These are phyloP conservation scores for Stenolophus ochropezus DNA, from an alignment of 2,888 invertebrate species.

Conservation along the genomic window DNA sequence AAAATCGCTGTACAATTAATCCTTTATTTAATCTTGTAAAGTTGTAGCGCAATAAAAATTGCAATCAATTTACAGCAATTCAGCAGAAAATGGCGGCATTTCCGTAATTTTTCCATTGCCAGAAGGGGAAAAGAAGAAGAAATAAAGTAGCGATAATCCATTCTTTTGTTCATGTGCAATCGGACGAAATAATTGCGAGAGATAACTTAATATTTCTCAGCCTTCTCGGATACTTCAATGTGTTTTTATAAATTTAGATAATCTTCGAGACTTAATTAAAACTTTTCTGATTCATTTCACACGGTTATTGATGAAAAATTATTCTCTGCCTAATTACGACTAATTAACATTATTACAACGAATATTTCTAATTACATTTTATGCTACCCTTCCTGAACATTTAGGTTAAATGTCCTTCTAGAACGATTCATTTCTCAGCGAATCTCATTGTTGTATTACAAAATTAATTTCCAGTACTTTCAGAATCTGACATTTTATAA, in stretches of 20 bases:
- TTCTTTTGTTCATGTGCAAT: slow-evolving; percentile 48
- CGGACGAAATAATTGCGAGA: slow-evolving; percentile 43
- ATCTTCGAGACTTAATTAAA: slow-evolving; percentile 46
- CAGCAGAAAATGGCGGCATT: slow-evolving; percentile 31
- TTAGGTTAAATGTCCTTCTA: background rate
- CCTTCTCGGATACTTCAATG: slow-evolving; percentile 48
- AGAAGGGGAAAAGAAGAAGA: slow-evolving; percentile 4
- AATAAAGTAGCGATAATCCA: slow-evolving; percentile 43
- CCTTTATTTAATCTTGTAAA: background rate
- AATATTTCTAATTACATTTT: slow-evolving; percentile 10
- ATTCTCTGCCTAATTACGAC: background rate
- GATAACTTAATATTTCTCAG: slow-evolving; percentile 44
- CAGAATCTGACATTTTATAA: no score
- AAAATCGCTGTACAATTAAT: background rate
- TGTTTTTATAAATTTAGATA: slow-evolving; percentile 51
- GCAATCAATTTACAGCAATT: slow-evolving; percentile 40
- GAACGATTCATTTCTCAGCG: no score
- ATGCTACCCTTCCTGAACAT: background rate
- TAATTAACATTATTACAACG: slow-evolving; percentile 8
- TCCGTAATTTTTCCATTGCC: slow-evolving; percentile 33
- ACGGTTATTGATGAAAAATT: slow-evolving; percentile 34
- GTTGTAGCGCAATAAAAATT: slow-evolving; percentile 10
- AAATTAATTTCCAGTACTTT: no score
- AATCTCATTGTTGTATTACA: no score
- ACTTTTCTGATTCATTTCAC: slow-evolving; percentile 44